Percentiles rank a stretch among this genome's conserved stretches.
These are phyloP conservation scores for Cephalopachus bancanus DNA, from an alignment of 2,797 vertebrate genomes.

Conservation along the genomic window DNA sequence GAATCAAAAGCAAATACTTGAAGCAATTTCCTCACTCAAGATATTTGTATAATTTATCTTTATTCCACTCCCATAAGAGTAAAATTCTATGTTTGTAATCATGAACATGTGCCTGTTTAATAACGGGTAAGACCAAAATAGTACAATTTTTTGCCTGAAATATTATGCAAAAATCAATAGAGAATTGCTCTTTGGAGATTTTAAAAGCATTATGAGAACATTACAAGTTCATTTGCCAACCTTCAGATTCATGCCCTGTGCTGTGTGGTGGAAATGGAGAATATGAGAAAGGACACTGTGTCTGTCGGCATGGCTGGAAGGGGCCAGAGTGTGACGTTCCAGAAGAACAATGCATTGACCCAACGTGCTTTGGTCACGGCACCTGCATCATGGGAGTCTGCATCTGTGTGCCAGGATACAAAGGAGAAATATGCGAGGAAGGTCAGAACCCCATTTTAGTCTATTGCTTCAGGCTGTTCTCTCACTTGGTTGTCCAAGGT, in stretches of 20 bases:
- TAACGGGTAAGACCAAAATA: conserved; percentile 59
- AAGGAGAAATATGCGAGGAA: conserved; percentile 97
- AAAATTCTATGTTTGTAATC: conserved; percentile 64
- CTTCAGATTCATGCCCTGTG: conserved; percentile 96
- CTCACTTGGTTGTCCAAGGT: conserved; percentile 39
- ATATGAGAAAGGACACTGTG: conserved; percentile 96
- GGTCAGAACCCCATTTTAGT: conserved; percentile 88
- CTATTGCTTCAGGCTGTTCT: conserved; percentile 62
- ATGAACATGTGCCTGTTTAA: conserved; percentile 49
- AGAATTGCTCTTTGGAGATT: conserved; percentile 68
- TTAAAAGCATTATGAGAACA: conserved; percentile 70
- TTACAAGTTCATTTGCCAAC: conserved; percentile 73
- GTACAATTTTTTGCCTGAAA: conserved; percentile 66
- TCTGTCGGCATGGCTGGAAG: conserved; percentile 96
- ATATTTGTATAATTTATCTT: conserved; percentile 61
- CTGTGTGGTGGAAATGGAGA: conserved; percentile 97
- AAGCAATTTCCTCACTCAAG: conserved; percentile 47
- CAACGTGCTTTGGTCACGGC: conserved; percentile 97
- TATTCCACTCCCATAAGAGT: conserved; percentile 1
- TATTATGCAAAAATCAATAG: conserved; percentile 69
- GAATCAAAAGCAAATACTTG: conserved; percentile 56
- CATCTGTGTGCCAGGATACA: conserved; percentile 96
- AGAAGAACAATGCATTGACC: conserved; percentile 97
- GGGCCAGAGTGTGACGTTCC: conserved; percentile 97
- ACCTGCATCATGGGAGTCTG: conserved; percentile 96